Conservation (phyloP, 2,888 invertebrate genomes). For the Maniola hyperantus region DNA sequence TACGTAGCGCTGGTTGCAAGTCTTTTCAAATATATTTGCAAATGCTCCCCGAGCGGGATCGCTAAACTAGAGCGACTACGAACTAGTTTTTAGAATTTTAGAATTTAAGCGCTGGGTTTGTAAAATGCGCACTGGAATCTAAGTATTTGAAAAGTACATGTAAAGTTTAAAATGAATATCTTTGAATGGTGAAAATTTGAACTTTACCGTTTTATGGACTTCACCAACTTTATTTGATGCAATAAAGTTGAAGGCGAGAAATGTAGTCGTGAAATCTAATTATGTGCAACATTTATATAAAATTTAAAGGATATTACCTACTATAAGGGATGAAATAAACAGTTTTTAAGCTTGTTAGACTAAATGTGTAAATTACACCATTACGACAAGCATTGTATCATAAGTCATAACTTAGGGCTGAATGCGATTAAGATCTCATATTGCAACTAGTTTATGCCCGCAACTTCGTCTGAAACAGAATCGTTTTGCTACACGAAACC, state of each 20-base stretch:
- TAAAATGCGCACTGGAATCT: conserved; percentile 17
- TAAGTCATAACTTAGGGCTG: too few relatives aligned
- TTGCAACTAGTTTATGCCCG: too few relatives aligned
- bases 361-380: too few relatives aligned
- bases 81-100: conserved; percentile 17
- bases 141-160: conserved; percentile 23
- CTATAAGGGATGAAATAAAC: conserved; percentile 8
- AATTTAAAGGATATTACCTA: conserved; percentile 2
- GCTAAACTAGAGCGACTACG: conserved; percentile 18
- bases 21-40: conserved; percentile 28
- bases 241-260: conserved; percentile 15
- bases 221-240: conserved; percentile 16
- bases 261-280: conserved; percentile 16
- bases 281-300: conserved; percentile 15
- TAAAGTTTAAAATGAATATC: conserved; percentile 21
- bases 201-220: conserved; percentile 18
- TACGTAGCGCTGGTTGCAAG: conserved; percentile 1
- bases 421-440: too few relatives aligned
- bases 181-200: conserved; percentile 17
- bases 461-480: too few relatives aligned
- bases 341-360: not conserved
- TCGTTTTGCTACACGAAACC: too few relatives aligned
- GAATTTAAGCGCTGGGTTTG: conserved; percentile 21
- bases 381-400: too few relatives aligned
- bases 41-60: conserved; percentile 18